Evolutionary conservation across 2,888 invertebrate species (phyloP), one percentile per base, ranked within the genome.

Genomic region (Alentia gelatinosa): DNA sequence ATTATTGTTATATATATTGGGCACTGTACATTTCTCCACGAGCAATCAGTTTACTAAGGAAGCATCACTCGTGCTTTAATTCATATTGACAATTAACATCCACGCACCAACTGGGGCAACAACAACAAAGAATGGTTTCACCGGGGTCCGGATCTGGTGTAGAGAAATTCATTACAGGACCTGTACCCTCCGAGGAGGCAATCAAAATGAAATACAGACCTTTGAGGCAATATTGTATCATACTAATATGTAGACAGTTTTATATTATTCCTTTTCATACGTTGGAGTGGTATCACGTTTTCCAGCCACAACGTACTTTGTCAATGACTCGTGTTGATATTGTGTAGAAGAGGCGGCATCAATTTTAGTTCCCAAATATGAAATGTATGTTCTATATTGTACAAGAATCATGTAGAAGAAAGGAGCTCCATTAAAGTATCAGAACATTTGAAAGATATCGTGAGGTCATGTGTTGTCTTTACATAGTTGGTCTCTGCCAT

Each of bases 361-460:
- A 86, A 86, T 75, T 89, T 90, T 90, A 84, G 84, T 83, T 90
- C 74, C 90, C 50, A 50, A 90, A 68, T 90, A 90, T 90, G 86
- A 90, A 90, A 90, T 90, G 90, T 90, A 90, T 90, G 90, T 90
- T 90, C 90, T 90, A 90, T 90, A 90, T 90, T 90, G 90, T 90
- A 90, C 90, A 90, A 90, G 90, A 86, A 90, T 90, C 63, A 68
- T 90, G 90, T 90, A 90, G 90, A 90, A 63, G 39, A 75, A 90
- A 90, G 86, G 86, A 90, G 90, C 90, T 90, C 90, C 90, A 90
- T 90, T 90, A 90, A 90, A 90, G 90, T 86, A 90, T 90, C 90
- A 83, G 84, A 90, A 84, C 74, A 86, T 90, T 90, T 90, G 84
- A 90, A 84, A 84, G 79, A 79, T 90, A 79, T 50, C 33, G 23